phyloP scores from a whole-genome alignment of 2,888 invertebrate species.

The Plagiodera versicolora region DNA sequence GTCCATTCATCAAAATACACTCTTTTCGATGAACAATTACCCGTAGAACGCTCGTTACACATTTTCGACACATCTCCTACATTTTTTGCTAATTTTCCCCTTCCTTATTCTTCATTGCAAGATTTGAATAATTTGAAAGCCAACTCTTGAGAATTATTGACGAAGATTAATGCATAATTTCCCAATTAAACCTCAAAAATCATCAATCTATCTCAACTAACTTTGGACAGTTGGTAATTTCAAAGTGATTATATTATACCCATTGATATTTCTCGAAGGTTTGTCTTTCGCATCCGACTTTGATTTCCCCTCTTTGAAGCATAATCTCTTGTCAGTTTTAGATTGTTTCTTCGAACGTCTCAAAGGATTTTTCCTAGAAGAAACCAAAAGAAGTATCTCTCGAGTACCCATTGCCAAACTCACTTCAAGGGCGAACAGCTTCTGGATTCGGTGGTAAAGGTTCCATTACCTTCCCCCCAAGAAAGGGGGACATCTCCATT shows the following conservation, averaged over 20 bases:
- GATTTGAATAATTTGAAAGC: too few relatives aligned
- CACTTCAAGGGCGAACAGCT: slow-evolving; percentile 34
- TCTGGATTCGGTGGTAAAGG: slow-evolving; percentile 20
- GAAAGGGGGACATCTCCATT: slow-evolving; percentile 61
- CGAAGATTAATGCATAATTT: background rate
- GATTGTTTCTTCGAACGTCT: slow-evolving; percentile 34
- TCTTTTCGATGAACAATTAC: too few relatives aligned
- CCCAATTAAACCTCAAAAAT: background rate
- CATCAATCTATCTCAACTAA: slow-evolving; percentile 25
- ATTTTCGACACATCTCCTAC: too few relatives aligned
- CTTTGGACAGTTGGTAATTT: slow-evolving; percentile 33
- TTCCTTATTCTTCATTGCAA: too few relatives aligned
- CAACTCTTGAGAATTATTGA: too few relatives aligned
- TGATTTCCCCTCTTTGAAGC: slow-evolving; percentile 34
- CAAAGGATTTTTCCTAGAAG: slow-evolving; percentile 28
- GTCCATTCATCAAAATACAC: too few relatives aligned
- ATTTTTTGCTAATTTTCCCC: too few relatives aligned
- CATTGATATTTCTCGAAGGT: slow-evolving; percentile 40
- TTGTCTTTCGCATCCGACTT: slow-evolving; percentile 39
- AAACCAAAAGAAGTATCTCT: background rate
- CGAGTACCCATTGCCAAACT: slow-evolving; percentile 10
- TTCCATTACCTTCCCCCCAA: slow-evolving; percentile 58
- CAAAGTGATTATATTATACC: slow-evolving; percentile 46
- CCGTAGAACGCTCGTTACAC: too few relatives aligned
- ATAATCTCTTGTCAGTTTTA: slow-evolving; percentile 36